Evolutionary conservation across 2,797 vertebrate genomes (phyloP).

Genomic region (Crypturellus tataupa): DNA sequence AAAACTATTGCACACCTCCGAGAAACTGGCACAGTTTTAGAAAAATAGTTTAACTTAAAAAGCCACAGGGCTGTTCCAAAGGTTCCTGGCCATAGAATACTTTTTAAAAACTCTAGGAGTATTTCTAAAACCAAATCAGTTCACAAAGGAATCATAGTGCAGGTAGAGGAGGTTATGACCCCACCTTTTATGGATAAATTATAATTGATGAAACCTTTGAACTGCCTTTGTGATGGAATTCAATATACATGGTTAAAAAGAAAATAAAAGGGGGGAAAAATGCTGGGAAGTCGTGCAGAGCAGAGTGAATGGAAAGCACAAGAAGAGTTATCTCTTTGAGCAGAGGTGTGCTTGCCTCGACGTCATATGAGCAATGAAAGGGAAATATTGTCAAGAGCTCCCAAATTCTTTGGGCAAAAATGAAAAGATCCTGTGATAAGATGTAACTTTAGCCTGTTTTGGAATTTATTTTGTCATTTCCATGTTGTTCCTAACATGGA

Average conservation of each 20-base stretch:
- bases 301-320: slow-evolving; percentile 10
- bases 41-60: neutral
- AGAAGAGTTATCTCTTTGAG: neutral
- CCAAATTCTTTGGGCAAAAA: neutral
- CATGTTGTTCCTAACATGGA: neutral
- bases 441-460: neutral
- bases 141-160: neutral
- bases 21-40: neutral
- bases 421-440: neutral
- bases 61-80: neutral
- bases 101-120: neutral
- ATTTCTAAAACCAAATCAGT: neutral
- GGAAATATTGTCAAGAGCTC: neutral
- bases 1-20: neutral
- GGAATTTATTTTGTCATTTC: neutral
- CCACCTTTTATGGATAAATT: slow-evolving; percentile 25
- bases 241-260: neutral
- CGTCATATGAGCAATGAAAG: slow-evolving; percentile 2
- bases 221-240: neutral
- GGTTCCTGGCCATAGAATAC: neutral
- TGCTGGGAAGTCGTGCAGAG: slow-evolving; percentile 8
- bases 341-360: slow-evolving; percentile 38
- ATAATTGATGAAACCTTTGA: neutral
- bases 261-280: no score
- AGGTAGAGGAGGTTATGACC: neutral